Base-by-base conservation (phyloP, 2,888 invertebrate species). In the Conchocele bisecta region DNA sequence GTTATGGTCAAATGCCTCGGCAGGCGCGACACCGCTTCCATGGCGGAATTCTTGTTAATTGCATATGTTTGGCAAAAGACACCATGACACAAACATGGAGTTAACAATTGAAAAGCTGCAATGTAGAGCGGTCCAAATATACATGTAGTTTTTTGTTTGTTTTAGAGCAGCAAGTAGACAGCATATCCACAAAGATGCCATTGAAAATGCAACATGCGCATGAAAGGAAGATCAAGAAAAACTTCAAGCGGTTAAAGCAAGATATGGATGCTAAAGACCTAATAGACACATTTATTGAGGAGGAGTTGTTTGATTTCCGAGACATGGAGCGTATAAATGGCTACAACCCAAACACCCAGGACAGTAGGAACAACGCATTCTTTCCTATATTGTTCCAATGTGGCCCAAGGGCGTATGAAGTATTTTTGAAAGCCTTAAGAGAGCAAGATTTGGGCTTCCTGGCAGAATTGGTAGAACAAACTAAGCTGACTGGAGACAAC, bases 211-310 rank as follows among this genome's bases (percentile, higher is more conserved):
- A 17, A 11, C 20, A 13, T 3, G 64, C 70, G 9, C 57, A 71
- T n/a, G 59, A 68, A 24, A 28, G 56, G 15, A 77, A 71, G 57
- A 74, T 77, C 7, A 61, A 26, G 20, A 74, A 61, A 44, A 74
- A 74, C 31, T 22, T 56, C 15, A 37, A 53, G 29, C 44, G 26
- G 4, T 35, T 77, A 1, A 77, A 77, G 33, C 37, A 39, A 11
- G 59, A 77, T 22, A 71, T 77, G 35, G 77, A 77, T 44, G 74
- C 77, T 1, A 74, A 61, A 65, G 77, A 77, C 37, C 29, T 77
- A 5, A 39, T 41, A 31, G 77, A 77, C 33, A 50, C 24, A 28
- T 77, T 77, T 44, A 65, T 77, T 15, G 53, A 71, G 35, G 22
- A 63, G 35, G 67, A 68, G 46, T 57, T 77, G 31, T 74, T 77